A percentile compares a stretch with the other conserved stretches of the same genome.
Evolutionary conservation across 2,797 vertebrate species (phyloP).

Genomic region (Cetoscarus ocellatus): DNA sequence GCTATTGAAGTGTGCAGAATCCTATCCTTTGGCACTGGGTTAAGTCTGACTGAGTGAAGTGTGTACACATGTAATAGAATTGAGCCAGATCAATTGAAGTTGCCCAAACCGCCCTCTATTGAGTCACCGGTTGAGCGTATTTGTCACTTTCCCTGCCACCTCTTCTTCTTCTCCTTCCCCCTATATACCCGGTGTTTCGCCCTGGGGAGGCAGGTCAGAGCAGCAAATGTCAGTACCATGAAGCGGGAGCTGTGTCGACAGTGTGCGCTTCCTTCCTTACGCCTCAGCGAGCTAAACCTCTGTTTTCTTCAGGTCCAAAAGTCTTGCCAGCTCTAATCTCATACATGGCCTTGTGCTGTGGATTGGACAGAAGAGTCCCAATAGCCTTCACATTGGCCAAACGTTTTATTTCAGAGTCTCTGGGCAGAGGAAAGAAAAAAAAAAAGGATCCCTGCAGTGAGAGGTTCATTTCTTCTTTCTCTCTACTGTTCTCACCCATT

Average conservation of each 20-base stretch:
- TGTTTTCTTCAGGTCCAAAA: slow-evolving; percentile 47
- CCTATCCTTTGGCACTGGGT: slow-evolving; percentile 54
- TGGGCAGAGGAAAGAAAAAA: slow-evolving; percentile 12
- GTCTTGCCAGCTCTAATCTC: slow-evolving; percentile 52
- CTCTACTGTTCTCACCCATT: slow-evolving; percentile 41
- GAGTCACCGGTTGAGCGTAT: slow-evolving; percentile 64
- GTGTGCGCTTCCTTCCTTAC: slow-evolving; percentile 30
- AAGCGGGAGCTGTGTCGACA: slow-evolving; percentile 19
- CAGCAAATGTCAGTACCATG: slow-evolving; percentile 37
- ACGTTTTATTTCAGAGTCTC: slow-evolving; percentile 45
- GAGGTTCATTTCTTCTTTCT: slow-evolving; percentile 42
- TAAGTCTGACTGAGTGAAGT: slow-evolving; percentile 69
- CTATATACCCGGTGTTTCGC: slow-evolving; percentile 4
- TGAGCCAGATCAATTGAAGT: slow-evolving; percentile 69
- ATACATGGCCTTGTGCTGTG: slow-evolving; percentile 11
- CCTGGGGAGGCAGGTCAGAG: slow-evolving; percentile 15
- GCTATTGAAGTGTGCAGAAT: slow-evolving; percentile 42
- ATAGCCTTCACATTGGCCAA: slow-evolving; percentile 11
- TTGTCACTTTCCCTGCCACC: slow-evolving; percentile 52
- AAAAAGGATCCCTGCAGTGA: slow-evolving; percentile 9
- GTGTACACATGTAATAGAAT: slow-evolving; percentile 73
- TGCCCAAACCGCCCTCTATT: slow-evolving; percentile 51
- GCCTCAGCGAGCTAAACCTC: slow-evolving; percentile 32
- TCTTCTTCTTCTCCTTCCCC: slow-evolving; percentile 17
- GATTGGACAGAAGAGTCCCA: slow-evolving; percentile 29